Evolutionary conservation across 1,140 invertebrate genomes (phyloP).

Genomic region (Cecropterus lyciades): DNA sequence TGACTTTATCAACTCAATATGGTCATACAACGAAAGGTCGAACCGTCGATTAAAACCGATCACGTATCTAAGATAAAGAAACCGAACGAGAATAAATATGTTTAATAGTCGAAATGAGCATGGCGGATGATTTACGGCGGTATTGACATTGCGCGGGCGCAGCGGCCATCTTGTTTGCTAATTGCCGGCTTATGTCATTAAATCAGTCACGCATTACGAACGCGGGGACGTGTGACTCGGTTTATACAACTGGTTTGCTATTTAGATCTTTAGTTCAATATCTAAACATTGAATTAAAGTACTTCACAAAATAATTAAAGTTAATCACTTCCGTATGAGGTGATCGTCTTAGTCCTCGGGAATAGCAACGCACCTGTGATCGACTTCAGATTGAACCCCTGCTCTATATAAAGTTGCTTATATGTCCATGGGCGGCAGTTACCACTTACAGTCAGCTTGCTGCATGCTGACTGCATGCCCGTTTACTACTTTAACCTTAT

Average conservation of each 20-base stretch:
- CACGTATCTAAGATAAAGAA: constrained; percentile 34
- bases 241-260: constrained; percentile 25
- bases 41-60: constrained; percentile 37
- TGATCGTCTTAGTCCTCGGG: too few relatives aligned
- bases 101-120: constrained; percentile 38
- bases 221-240: constrained; percentile 36
- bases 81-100: constrained; percentile 38
- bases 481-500: too few relatives aligned
- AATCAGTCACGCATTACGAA: constrained; percentile 62
- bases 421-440: too few relatives aligned
- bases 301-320: too few relatives aligned
- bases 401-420: too few relatives aligned
- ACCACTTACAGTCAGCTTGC: too few relatives aligned
- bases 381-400: too few relatives aligned
- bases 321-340: too few relatives aligned
- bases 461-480: too few relatives aligned
- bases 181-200: constrained; percentile 69
- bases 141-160: constrained; percentile 36
- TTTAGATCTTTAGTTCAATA: constrained; percentile 2
- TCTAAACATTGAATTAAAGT: background rate
- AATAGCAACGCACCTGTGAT: too few relatives aligned
- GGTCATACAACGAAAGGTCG: constrained; percentile 16
- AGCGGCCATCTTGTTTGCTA: constrained; percentile 45
- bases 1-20: background rate
- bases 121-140: constrained; percentile 28